Evolutionary conservation across 2,113 vertebrate species (phyloP).

Genomic region (Corydoras maculifer): DNA sequence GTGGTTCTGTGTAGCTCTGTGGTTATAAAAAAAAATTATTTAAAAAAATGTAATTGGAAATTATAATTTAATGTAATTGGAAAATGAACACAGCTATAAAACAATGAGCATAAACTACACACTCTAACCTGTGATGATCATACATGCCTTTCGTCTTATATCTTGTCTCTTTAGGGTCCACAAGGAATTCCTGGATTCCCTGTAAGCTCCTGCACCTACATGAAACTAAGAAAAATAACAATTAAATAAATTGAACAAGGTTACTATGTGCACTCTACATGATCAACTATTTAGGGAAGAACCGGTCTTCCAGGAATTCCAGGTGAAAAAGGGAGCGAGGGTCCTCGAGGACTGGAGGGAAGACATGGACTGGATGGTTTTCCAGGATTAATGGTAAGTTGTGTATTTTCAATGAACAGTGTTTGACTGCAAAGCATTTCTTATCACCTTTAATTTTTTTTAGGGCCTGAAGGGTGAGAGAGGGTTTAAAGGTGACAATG

Average conservation of each 20-base stretch:
- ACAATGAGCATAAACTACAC: too few species aligned
- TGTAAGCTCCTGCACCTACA: constrained; percentile 45
- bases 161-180: constrained; percentile 55
- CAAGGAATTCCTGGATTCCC: constrained; percentile 59
- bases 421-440: background rate
- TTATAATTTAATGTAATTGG: too few species aligned
- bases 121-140: too few species aligned
- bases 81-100: too few species aligned
- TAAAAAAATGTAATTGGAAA: too few species aligned
- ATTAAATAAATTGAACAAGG: too few species aligned
- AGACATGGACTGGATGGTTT: constrained; percentile 72
- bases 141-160: background rate
- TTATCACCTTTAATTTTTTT: constrained; percentile 33
- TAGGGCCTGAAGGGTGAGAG: constrained; percentile 81
- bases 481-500: constrained; percentile 72
- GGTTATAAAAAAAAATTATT: too few species aligned
- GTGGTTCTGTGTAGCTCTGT: too few species aligned
- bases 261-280: background rate
- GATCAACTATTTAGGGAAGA: constrained; percentile 50
- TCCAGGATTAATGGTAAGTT: constrained; percentile 65
- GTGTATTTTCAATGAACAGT: background rate
- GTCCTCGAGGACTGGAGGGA: constrained; percentile 64
- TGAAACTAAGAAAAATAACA: too few species aligned
- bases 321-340: constrained; percentile 66
- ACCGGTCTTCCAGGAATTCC: constrained; percentile 57